A percentile compares a stretch with the other conserved stretches of the same genome.
Conservation (phyloP, 2,113 vertebrate species). For the Neopipo cinnamomea region DNA sequence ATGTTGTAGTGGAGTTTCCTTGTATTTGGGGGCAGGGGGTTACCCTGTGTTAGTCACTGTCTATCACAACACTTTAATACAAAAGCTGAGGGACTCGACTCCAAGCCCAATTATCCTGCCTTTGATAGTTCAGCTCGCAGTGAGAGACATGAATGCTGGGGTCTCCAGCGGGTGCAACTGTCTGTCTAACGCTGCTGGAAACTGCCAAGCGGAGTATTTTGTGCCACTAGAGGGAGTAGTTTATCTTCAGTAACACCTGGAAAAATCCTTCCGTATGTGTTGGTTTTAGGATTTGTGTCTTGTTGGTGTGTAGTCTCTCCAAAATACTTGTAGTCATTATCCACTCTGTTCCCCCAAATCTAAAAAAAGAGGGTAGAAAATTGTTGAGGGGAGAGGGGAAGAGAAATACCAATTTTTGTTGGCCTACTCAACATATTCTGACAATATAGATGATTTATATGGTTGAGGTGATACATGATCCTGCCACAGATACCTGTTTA, state of each 20-base stretch:
- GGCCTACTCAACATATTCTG: background rate
- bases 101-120: background rate
- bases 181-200: background rate
- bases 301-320: background rate
- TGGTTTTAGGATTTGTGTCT: background rate
- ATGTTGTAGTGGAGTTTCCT: background rate
- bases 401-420: background rate
- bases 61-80: background rate
- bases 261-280: accelerated
- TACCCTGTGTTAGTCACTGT: background rate
- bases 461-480: background rate
- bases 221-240: constrained; percentile 26
- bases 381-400: background rate
- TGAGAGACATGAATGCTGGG: accelerated
- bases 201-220: background rate
- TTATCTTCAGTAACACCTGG: background rate
- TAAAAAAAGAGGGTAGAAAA: background rate
- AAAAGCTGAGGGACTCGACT: background rate
- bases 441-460: background rate
- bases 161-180: accelerated
- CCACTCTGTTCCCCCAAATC: background rate
- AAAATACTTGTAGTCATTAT: background rate
- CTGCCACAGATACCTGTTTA: background rate
- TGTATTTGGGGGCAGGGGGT: accelerated
- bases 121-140: accelerated